Conservation (phyloP, 2,888 invertebrate species). For the Monochamus alternatus region DNA sequence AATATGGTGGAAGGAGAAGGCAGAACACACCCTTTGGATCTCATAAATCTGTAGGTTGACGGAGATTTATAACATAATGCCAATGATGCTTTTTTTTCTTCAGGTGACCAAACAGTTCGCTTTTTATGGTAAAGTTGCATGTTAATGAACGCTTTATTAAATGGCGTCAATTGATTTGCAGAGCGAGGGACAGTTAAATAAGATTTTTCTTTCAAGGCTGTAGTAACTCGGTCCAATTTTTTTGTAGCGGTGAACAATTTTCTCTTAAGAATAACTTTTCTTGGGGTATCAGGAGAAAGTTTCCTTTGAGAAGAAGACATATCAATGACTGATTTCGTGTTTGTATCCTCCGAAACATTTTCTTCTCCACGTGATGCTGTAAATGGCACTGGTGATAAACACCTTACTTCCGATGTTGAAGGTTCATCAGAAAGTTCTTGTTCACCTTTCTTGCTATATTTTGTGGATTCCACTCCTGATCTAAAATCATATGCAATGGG, state of each 20-base stretch:
- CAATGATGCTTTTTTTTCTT: conserved; percentile 58
- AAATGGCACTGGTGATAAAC: no score
- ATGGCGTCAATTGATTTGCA: background rate
- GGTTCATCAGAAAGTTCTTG: no score
- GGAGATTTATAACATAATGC: conserved; percentile 60
- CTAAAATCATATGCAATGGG: no score
- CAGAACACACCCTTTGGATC: conserved; percentile 43
- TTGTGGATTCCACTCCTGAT: no score
- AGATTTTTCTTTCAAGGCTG: background rate
- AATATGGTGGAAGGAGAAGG: conserved; percentile 46
- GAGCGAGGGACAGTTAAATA: background rate
- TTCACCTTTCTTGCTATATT: no score
- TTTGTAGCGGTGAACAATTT: background rate
- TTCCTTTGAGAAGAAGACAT: background rate
- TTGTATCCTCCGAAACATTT: background rate
- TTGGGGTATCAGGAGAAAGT: background rate
- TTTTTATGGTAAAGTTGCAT: conserved; percentile 52
- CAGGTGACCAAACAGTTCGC: conserved; percentile 49
- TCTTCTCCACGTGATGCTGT: background rate
- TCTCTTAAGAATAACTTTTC: background rate
- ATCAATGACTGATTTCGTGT: no score
- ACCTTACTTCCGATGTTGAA: no score
- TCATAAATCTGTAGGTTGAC: conserved; percentile 53
- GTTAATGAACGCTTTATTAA: conserved; percentile 6
- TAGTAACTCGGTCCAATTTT: background rate